Evolutionary conservation across 1,140 invertebrate genomes (phyloP), one percentile per base, ranked within the genome.

Genomic region (Lineus longissimus): DNA sequence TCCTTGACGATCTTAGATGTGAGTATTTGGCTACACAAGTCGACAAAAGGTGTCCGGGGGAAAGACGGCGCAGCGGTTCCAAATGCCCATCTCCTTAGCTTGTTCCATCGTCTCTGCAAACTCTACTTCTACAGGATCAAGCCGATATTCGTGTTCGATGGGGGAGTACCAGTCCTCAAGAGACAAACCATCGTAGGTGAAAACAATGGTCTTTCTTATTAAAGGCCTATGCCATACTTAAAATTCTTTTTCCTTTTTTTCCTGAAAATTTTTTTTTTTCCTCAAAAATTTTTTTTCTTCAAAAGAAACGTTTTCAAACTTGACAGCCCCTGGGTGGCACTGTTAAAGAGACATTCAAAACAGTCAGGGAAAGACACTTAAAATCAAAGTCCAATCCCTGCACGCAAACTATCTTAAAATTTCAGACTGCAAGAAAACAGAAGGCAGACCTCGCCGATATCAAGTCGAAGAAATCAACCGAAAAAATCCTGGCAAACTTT

Each of bases 121-220:
- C 85, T 99, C 19, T 84, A 99, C 1, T 97, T 91, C 79, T 99
- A 94, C 76, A 89, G 90, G 76, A 94, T 99, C 59, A 94, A 94
- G 75, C 97, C 97, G 17, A 88, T 99, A 1, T 99, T 99, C 86
- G 94, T 99, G n/a, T 99, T 99, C 84, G 97, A 99, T 87, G 97
- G 97, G 27, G 90, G 89, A 59, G 91, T 94, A 58, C 95, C 95
- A 33, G 83, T 86, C 63, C 85, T 97, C 13, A 98, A 98, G 81
- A 90, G 88, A 75, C 90, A 94, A 83, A 97, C 95, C 43, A 89
- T 98, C 83, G 94, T 27, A 51, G n/a, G 25, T 22, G 25, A 51
- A 9, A 4, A 27, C n/a, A 51, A 27, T 51, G 47, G n/a, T n/a
- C n/a, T n/a, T 4, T 51, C 9, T 7, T n/a, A n/a, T n/a, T n/a